Conservation (phyloP, 2,113 vertebrate genomes). For the Indicator maculatus region DNA sequence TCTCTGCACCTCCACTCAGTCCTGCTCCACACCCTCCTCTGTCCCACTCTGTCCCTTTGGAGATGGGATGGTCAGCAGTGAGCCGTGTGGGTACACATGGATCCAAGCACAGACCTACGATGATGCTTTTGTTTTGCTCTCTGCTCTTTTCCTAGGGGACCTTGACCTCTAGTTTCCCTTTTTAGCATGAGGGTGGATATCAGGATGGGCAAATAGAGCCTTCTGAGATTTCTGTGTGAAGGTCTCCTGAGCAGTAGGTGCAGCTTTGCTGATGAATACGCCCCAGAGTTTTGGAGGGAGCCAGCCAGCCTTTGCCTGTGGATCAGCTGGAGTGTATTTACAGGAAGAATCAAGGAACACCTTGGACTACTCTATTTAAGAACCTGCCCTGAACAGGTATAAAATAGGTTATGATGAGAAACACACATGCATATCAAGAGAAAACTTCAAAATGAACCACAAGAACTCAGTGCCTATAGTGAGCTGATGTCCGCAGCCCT, state of each 20-base stretch:
- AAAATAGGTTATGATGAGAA: neutral
- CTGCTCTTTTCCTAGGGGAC: neutral
- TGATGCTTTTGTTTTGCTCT: neutral
- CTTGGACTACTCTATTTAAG: neutral
- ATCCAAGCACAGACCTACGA: neutral
- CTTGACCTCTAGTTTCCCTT: neutral
- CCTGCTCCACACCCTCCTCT: neutral
- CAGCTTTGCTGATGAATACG: neutral
- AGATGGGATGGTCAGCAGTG: neutral
- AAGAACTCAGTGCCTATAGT: neutral
- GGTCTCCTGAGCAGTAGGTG: neutral
- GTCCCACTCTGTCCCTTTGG: neutral
- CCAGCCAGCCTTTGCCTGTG: neutral
- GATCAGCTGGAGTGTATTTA: neutral
- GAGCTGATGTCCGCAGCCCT: neutral
- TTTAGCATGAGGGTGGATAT: neutral
- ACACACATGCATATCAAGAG: neutral
- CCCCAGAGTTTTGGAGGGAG: neutral
- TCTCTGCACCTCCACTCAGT: neutral
- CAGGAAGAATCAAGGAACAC: neutral
- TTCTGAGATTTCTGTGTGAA: neutral
- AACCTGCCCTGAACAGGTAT: neutral
- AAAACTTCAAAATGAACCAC: neutral
- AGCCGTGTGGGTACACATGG: neutral
- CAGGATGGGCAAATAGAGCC: neutral